These are phyloP conservation scores for Idaea biselata DNA, from an alignment of 2,888 invertebrate species.

Conservation along the genomic window DNA sequence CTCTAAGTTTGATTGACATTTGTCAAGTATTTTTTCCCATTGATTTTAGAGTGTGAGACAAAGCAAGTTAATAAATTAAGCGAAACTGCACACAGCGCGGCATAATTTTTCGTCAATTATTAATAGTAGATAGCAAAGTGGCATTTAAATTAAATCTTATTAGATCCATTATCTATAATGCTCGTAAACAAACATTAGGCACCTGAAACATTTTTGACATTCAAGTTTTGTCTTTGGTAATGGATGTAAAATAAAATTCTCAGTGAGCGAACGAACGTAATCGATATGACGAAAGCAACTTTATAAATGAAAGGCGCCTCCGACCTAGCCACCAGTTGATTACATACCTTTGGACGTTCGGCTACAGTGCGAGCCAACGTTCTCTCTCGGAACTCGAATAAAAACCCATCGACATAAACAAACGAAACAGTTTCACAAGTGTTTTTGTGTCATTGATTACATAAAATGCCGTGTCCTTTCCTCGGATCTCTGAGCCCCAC, in stretches of 20 bases:
- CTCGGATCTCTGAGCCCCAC: slow-evolving; percentile 88
- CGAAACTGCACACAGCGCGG: too few relatives aligned
- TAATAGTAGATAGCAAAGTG: too few relatives aligned
- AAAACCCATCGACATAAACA: slow-evolving; percentile 36
- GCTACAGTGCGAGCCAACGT: slow-evolving; percentile 80
- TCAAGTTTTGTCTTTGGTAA: slow-evolving; percentile 42
- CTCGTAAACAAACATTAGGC: background rate
- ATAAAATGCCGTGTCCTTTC: slow-evolving; percentile 94
- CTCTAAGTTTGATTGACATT: too few relatives aligned
- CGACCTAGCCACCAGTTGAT: slow-evolving; percentile 61
- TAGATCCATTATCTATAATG: background rate
- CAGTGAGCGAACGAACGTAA: slow-evolving; percentile 53
- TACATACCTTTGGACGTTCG: slow-evolving; percentile 65
- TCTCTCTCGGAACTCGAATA: slow-evolving; percentile 29
- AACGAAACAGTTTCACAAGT: slow-evolving; percentile 48
- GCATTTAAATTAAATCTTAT: too few relatives aligned
- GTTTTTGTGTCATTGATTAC: slow-evolving; percentile 62
- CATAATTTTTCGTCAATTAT: too few relatives aligned
- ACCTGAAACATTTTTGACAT: slow-evolving; percentile 32
- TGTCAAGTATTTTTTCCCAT: too few relatives aligned
- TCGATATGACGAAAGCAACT: slow-evolving; percentile 77
- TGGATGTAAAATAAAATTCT: slow-evolving; percentile 57
- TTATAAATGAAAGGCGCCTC: slow-evolving; percentile 75
- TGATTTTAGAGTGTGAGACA: too few relatives aligned
- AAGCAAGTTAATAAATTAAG: too few relatives aligned